Evolutionary conservation across 2,113 vertebrate species (phyloP).

Genomic region (Nesogale talazaci): DNA sequence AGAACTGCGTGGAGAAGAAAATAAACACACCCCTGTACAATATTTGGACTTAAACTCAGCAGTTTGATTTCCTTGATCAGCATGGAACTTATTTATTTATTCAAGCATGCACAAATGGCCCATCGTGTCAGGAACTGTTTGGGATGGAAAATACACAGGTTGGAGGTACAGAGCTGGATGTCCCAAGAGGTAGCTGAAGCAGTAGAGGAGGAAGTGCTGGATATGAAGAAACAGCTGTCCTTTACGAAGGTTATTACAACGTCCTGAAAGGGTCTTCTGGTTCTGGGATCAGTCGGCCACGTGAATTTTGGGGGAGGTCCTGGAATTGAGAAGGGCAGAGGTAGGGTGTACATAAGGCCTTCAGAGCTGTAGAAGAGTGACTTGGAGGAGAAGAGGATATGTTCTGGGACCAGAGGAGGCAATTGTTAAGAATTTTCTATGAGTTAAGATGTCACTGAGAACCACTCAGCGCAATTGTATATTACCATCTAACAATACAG

Average conservation of each 20-base stretch:
- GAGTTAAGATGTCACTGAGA: constrained; percentile 18
- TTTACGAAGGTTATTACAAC: constrained; percentile 26
- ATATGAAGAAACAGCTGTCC: not conserved
- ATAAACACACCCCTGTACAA: not conserved
- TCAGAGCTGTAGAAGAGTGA: not conserved
- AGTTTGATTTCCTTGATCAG: constrained; percentile 44
- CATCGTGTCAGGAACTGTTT: not conserved
- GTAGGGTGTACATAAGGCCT: not conserved
- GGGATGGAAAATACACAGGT: not conserved
- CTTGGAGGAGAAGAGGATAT: not conserved
- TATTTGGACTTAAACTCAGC: constrained; percentile 4
- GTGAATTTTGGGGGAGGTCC: not conserved
- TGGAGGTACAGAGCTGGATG: not conserved
- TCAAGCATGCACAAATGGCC: not conserved
- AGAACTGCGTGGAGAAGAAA: not conserved
- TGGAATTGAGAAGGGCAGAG: not conserved
- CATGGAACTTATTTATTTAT: not conserved
- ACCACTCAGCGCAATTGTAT: not conserved
- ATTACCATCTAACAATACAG: not conserved
- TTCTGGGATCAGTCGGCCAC: not conserved
- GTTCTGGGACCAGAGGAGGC: not conserved
- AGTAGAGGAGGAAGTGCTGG: not conserved
- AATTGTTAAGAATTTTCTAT: not conserved
- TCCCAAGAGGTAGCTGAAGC: not conserved
- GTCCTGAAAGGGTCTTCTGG: not conserved